phyloP scores from a whole-genome alignment of 2,888 invertebrate genomes.

The Fragum sueziense region DNA sequence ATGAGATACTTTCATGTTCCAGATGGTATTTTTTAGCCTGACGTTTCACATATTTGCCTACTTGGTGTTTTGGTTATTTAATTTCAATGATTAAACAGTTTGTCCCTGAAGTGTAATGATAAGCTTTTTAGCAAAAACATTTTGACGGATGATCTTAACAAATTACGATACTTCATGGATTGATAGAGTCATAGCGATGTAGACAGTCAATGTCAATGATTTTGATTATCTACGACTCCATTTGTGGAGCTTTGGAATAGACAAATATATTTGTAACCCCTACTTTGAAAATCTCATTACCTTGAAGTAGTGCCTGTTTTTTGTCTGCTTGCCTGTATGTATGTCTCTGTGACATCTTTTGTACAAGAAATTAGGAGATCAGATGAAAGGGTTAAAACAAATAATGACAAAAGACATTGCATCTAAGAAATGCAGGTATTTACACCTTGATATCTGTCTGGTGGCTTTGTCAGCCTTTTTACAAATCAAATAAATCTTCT shows the following conservation, averaged over 20 bases:
- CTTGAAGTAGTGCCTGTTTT: too few relatives aligned
- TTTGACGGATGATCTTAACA: slow-evolving; percentile 10
- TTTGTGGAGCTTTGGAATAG: not conserved
- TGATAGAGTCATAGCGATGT: slow-evolving; percentile 4
- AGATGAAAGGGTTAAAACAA: not conserved
- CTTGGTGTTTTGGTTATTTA: not conserved
- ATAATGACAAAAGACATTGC: not conserved
- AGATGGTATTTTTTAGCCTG: too few relatives aligned
- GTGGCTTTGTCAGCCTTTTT: too few relatives aligned
- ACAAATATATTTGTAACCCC: too few relatives aligned
- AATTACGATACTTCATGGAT: slow-evolving; percentile 3
- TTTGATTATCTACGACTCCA: too few relatives aligned
- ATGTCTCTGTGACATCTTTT: too few relatives aligned
- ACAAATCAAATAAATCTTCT: too few relatives aligned
- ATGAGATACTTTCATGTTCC: too few relatives aligned
- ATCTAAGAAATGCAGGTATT: slow-evolving; percentile 1
- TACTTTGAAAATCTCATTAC: too few relatives aligned
- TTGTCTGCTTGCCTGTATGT: too few relatives aligned
- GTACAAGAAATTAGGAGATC: not conserved
- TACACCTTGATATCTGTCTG: not conserved
- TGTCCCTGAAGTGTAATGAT: slow-evolving; percentile 13
- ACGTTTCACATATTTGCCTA: too few relatives aligned
- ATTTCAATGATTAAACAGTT: slow-evolving; percentile 14
- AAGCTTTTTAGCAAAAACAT: slow-evolving; percentile 5
- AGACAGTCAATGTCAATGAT: too few relatives aligned